Conservation (phyloP, 2,888 invertebrate genomes). For the Micoletzkya japonica region DNA sequence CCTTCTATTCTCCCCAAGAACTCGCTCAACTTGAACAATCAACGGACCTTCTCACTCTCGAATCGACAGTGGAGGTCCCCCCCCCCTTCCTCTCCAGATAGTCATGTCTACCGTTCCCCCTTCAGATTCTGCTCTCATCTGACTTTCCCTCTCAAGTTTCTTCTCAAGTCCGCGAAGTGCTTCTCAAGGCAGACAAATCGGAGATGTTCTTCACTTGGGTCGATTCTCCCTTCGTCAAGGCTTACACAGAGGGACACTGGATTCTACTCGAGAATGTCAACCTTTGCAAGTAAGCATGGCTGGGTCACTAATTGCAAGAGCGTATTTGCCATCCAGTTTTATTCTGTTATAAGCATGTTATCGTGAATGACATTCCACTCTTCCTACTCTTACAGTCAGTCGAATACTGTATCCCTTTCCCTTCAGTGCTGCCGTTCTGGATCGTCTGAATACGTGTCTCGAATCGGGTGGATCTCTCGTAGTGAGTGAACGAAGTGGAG, state of each 20-base stretch:
- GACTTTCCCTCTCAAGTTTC: too few relatives aligned
- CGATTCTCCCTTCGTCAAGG: slow-evolving; percentile 67
- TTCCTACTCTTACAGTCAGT: too few relatives aligned
- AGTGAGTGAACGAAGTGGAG: slow-evolving; percentile 84
- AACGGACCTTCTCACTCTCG: not conserved
- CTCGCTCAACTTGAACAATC: too few relatives aligned
- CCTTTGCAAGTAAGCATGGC: slow-evolving; percentile 54
- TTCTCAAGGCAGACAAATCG: too few relatives aligned
- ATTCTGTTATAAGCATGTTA: too few relatives aligned
- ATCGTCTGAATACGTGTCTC: slow-evolving; percentile 89
- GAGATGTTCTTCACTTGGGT: slow-evolving; percentile 67
- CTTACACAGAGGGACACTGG: slow-evolving; percentile 67
- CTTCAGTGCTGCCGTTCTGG: slow-evolving; percentile 85
- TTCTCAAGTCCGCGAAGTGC: too few relatives aligned
- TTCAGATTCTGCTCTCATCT: too few relatives aligned
- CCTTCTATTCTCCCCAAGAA: too few relatives aligned
- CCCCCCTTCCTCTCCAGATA: not conserved
- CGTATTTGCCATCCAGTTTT: not conserved
- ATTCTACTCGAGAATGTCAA: slow-evolving; percentile 67
- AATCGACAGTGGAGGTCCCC: slow-evolving; percentile 13
- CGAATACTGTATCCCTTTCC: too few relatives aligned
- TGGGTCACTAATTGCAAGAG: not conserved
- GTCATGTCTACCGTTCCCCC: not conserved
- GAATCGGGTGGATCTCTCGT: slow-evolving; percentile 87
- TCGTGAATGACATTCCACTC: too few relatives aligned